Evolutionary conservation across 2,113 vertebrate species (phyloP).

Genomic region (Corvus hawaiiensis): DNA sequence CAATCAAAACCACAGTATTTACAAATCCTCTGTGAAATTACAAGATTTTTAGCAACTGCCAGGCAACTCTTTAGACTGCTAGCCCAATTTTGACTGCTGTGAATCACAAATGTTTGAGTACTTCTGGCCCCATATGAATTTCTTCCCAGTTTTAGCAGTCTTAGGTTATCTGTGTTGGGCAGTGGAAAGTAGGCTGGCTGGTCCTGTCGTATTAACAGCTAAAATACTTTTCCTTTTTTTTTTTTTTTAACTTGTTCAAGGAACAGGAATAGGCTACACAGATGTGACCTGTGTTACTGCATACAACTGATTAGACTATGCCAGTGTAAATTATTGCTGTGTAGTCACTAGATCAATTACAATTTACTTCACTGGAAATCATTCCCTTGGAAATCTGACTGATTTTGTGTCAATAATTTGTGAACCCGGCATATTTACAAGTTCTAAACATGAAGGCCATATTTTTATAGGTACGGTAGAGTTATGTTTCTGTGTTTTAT

Average conservation of each 20-base stretch:
- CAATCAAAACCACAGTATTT: rapidly evolving
- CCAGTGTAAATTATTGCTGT: background rate
- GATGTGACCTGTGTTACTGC: background rate
- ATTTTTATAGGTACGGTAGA: background rate
- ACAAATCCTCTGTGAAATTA: background rate
- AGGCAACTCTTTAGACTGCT: background rate
- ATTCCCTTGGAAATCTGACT: background rate
- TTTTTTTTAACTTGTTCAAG: background rate
- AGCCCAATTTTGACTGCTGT: background rate
- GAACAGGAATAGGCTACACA: background rate
- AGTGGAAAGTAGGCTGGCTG: background rate
- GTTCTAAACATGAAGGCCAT: background rate
- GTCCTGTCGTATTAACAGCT: rapidly evolving
- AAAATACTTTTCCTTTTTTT: background rate
- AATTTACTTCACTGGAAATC: background rate
- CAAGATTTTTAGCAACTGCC: background rate
- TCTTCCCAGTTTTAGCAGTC: background rate
- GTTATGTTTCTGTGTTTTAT: background rate
- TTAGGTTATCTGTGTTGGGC: background rate
- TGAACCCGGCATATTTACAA: background rate
- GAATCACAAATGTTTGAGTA: background rate
- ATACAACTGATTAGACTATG: background rate
- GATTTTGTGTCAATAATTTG: background rate
- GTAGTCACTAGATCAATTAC: background rate
- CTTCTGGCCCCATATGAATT: background rate